Conservation (phyloP, 2,797 vertebrate genomes). For the Lindbergichthys nudifrons region DNA sequence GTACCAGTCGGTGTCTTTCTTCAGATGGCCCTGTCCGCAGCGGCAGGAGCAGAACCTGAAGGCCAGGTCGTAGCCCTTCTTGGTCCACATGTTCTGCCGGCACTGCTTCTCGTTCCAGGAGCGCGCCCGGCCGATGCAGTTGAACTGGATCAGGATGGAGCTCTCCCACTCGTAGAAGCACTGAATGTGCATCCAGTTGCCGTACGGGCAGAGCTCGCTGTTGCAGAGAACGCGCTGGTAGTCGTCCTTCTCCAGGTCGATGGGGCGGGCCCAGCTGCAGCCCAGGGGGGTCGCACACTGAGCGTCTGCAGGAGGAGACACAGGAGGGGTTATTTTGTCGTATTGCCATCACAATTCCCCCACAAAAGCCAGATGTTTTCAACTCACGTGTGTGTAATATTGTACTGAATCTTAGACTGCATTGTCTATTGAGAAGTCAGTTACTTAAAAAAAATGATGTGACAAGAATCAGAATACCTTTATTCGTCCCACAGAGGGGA, state of each 20-base stretch:
- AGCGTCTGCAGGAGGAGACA: constrained; percentile 83
- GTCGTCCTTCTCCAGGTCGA: constrained; percentile 97
- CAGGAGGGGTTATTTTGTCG: not conserved
- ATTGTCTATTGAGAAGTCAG: too few relatives aligned
- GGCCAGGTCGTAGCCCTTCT: constrained; percentile 98
- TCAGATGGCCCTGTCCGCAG: constrained; percentile 96
- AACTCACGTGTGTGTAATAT: not conserved
- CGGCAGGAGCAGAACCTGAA: constrained; percentile 99
- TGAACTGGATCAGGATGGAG: constrained; percentile 98
- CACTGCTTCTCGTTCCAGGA: constrained; percentile 99
- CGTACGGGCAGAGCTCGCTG: constrained; percentile 93
- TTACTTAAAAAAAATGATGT: too few relatives aligned
- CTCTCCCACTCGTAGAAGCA: constrained; percentile 99
- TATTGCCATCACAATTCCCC: not conserved
- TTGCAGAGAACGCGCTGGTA: constrained; percentile 98
- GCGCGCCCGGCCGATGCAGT: constrained; percentile 96
- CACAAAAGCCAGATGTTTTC: not conserved
- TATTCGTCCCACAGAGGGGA: too few relatives aligned
- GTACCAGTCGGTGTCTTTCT: constrained; percentile 99
- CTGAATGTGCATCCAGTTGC: constrained; percentile 99
- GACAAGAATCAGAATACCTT: too few relatives aligned
- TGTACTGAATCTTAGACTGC: not conserved
- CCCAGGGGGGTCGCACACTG: constrained; percentile 94
- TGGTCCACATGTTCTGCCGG: constrained; percentile 99
- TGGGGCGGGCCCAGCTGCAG: constrained; percentile 90